phyloP scores from a whole-genome alignment of 2,888 invertebrate genomes.

The Oxyscelio sp. region DNA sequence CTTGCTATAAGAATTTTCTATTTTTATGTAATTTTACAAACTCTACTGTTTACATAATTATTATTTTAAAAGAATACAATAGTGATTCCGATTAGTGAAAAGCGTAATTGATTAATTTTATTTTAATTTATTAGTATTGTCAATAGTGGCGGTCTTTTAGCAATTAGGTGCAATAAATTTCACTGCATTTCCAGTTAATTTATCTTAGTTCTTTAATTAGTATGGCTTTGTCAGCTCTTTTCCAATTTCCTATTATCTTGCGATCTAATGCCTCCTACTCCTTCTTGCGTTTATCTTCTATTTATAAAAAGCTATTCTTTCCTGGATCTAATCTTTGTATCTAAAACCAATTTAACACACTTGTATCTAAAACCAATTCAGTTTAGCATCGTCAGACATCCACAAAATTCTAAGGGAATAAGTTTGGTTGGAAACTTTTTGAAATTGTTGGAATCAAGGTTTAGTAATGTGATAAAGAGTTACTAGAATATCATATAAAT shows the following conservation, averaged over 20 bases:
- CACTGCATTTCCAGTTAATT: neutral
- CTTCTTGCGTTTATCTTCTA: neutral
- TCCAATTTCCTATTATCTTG: slow-evolving; percentile 16
- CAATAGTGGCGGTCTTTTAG: slow-evolving; percentile 58
- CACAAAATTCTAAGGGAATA: no score
- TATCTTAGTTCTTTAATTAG: slow-evolving; percentile 10
- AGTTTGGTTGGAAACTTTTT: no score
- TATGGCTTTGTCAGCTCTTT: slow-evolving; percentile 7
- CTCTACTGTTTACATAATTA: no score
- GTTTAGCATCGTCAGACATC: slow-evolving; percentile 1
- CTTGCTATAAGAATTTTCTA: no score
- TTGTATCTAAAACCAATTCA: slow-evolving; percentile 37
- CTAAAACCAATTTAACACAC: no score
- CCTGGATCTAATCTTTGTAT: no score
- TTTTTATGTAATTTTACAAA: no score
- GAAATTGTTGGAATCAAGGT: no score
- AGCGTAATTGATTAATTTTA: slow-evolving; percentile 22
- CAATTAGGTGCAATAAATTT: slow-evolving; percentile 12
- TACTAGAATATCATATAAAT: no score
- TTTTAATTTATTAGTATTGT: slow-evolving; percentile 39
- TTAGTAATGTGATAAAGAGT: no score
- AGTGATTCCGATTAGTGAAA: slow-evolving; percentile 39
- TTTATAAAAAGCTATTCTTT: slow-evolving; percentile 19
- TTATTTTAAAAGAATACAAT: slow-evolving; percentile 33
- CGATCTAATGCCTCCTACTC: slow-evolving; percentile 2